Evolutionary conservation across 1,140 invertebrate genomes (phyloP).

Genomic region (Pectinophora gossypiella): DNA sequence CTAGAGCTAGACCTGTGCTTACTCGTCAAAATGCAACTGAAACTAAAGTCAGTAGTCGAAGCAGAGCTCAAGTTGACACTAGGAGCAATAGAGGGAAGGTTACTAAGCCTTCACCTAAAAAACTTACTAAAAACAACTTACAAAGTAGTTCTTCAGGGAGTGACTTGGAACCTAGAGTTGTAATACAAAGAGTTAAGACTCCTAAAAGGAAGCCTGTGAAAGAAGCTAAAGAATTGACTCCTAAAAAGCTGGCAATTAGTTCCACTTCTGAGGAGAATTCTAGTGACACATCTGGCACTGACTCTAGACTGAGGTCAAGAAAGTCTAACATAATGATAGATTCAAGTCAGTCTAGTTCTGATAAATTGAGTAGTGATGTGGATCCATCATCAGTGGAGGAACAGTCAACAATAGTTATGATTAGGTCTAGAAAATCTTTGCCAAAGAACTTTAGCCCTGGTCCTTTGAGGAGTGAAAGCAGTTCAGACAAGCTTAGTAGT

Average conservation of each 20-base stretch:
- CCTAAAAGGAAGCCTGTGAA: background rate
- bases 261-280: background rate
- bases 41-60: background rate
- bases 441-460: background rate
- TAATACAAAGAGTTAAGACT: background rate
- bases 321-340: background rate
- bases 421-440: constrained; percentile 7
- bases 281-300: background rate
- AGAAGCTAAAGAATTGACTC: background rate
- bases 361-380: constrained; percentile 15
- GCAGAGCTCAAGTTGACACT: constrained; percentile 1
- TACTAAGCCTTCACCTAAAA: constrained; percentile 5
- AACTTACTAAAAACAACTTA: constrained; percentile 3
- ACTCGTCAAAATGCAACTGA: background rate
- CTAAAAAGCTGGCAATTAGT: background rate
- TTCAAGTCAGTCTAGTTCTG: background rate
- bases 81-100: constrained; percentile 5
- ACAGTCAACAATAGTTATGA: constrained; percentile 11
- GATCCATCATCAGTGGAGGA: constrained; percentile 8
- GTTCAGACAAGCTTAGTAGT: background rate
- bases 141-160: constrained; percentile 7
- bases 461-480: too few species aligned
- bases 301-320: background rate
- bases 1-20: constrained; percentile 6
- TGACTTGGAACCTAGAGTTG: background rate